Base-by-base conservation (phyloP, 2,888 invertebrate genomes). In the Megalurothrips usitatus region DNA sequence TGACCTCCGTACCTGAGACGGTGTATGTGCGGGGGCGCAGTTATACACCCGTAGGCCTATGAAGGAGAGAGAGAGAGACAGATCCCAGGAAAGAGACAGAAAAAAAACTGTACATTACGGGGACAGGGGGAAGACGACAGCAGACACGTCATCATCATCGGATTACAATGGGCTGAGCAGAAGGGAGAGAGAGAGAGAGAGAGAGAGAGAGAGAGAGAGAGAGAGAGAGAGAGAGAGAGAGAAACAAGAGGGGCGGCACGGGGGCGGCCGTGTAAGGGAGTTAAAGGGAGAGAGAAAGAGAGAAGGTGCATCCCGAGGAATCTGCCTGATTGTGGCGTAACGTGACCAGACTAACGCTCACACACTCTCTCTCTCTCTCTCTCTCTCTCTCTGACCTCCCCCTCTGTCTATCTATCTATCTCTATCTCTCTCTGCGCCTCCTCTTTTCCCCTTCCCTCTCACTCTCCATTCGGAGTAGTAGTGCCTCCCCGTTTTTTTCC, bases 211-310 rank as follows among this genome's bases (percentile, higher is more conserved):
- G 14, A 58, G 58, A 14, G 58, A 14, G 2, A 14, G 58, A 58
- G 58, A 58, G 58, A 14, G 52, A 14, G 58, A 58, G 11, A 14
- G 58, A 68, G 68, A 23, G 23, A 68, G 68, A 23, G 68, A 68
- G 68, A 23, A n/a, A n/a, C n/a, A n/a, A n/a, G 68, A 23, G 68
- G 23, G 23, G 23, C 6, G 23, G 79, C 34, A 79, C n/a, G 79
- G 79, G 82, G 80, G 79, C 58, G 78, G 52, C 48, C 81, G 34
- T 2, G 34, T 17, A 10, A 9, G 52, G 19, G 52, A 52, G n/a
- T n/a, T n/a, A n/a, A n/a, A n/a, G 52, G 19, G 52, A 52, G 2
- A 6, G 52, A 52, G 82, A 82, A 81, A 81, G 81, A 79, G 82
- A 81, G 80, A 82, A 82, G 43, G 80, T 26, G 58, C 68, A 63